phyloP scores from a whole-genome alignment of 2,113 vertebrate genomes.

The Arenaria interpres region DNA sequence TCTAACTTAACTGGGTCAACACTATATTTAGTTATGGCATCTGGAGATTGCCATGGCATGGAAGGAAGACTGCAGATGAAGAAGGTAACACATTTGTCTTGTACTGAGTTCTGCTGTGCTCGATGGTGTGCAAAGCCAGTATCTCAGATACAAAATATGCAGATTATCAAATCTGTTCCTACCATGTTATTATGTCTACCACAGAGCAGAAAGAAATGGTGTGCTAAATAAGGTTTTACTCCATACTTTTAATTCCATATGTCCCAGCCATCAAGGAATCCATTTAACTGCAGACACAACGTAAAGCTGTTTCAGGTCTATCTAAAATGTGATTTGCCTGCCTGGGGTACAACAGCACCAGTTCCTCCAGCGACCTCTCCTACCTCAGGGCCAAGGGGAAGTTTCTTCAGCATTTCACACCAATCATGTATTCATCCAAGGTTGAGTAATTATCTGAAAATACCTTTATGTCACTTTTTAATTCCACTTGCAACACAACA shows the following conservation, averaged over 20 bases:
- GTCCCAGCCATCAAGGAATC: neutral
- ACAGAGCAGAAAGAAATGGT: neutral
- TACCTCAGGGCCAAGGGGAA: neutral
- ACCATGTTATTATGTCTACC: neutral
- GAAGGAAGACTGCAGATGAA: neutral
- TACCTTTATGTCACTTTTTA: neutral
- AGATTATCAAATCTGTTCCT: constrained; percentile 10
- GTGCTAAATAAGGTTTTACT: neutral
- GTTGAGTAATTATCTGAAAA: neutral
- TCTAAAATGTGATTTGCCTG: neutral
- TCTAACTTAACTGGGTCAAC: neutral
- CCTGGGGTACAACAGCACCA: neutral
- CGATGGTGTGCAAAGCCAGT: neutral
- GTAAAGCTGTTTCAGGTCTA: neutral
- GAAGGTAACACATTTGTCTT: constrained; percentile 11
- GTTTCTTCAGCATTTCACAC: neutral
- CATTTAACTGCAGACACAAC: neutral
- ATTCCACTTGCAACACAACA: neutral
- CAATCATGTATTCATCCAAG: neutral
- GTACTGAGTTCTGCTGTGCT: neutral
- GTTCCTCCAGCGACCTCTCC: neutral
- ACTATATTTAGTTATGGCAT: neutral
- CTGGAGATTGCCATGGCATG: neutral
- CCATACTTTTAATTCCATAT: neutral
- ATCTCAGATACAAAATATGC: neutral